A percentile compares a stretch with the other conserved stretches of the same genome.
These are phyloP conservation scores for Thunnus thynnus DNA, from an alignment of 2,113 vertebrate species.

Conservation along the genomic window DNA sequence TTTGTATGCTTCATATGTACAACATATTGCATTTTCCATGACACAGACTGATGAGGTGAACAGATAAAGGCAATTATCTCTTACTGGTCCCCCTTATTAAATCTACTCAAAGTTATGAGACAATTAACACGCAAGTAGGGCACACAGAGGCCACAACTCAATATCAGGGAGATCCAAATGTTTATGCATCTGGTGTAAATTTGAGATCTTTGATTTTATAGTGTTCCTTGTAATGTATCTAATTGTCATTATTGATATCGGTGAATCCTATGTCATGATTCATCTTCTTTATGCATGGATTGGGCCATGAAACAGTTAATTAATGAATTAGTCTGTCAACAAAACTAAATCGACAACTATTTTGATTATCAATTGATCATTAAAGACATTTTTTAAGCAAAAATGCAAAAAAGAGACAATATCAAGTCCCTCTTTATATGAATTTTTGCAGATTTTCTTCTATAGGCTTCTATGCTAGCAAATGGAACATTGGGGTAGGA, in stretches of 20 bases:
- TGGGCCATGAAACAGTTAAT: too few species aligned
- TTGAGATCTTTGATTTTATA: background rate
- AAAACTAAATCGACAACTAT: too few species aligned
- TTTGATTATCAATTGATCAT: too few species aligned
- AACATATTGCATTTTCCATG: background rate
- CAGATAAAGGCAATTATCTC: constrained; percentile 3
- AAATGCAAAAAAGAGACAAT: too few species aligned
- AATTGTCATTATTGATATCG: background rate
- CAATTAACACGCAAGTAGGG: background rate
- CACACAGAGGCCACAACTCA: background rate
- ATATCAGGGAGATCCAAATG: background rate
- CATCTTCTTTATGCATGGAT: background rate
- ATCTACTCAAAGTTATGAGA: background rate
- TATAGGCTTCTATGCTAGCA: too few species aligned
- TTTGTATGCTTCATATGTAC: background rate
- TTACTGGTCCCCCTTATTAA: background rate
- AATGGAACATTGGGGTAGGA: too few species aligned
- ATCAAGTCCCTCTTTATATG: too few species aligned
- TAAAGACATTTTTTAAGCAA: too few species aligned
- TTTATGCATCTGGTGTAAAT: background rate
- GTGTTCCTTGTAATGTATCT: background rate
- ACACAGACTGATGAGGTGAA: constrained; percentile 1
- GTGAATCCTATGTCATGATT: background rate
- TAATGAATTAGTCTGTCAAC: too few species aligned
- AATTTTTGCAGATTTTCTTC: too few species aligned